Base-by-base conservation (phyloP, 2,888 invertebrate species). In the Noctua janthina region DNA sequence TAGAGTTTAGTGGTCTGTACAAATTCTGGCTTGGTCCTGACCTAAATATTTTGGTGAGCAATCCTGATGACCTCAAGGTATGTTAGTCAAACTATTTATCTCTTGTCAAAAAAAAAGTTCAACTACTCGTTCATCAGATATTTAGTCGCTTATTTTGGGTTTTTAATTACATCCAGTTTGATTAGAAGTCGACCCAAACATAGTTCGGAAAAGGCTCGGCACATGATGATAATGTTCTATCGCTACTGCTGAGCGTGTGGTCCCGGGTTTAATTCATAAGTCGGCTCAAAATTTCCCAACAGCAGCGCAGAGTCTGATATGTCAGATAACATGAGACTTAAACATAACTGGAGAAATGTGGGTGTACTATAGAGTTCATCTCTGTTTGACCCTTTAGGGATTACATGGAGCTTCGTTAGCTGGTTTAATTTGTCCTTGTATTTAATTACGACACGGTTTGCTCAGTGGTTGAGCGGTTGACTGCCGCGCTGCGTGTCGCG, bases 21-120 rank as follows among this genome's bases (percentile, higher is more conserved):
- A 92, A 91, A 43, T 90, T 96, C 83, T 96, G 96, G 96, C 88
- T 96, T 17, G 96, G 95, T 0, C 54, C 56, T 1, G 56, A 56
- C 23, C 56, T 56, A 23, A 56, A 56, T 11, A 20, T 56, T 2
- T 0, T 23, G 23, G 23, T 56, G 56, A 23, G 23, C 23, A 56
- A 56, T 11, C 56, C 56, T 56, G 56, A 56, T 23, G 56, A 56
- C 23, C 23, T 56, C 23, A 56, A 56, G 56, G 56, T 54, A 10
- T n/a, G 56, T 29, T 62, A 29, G 62, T 29, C 2, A 54, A 54
- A 54, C 23, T 54, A 54, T 54, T 54, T 54, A 54, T 2, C 54
- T 54, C 2, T 20, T 20, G 2, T 20, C 20, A 54, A 54, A 59
- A 15, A 29, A 56, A 23, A 10, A 23, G 10, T 11, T 7, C 0